Evolutionary conservation across 2,888 invertebrate genomes (phyloP), one percentile per base, ranked within the genome.

Genomic region (Drosophila algonquin): DNA sequence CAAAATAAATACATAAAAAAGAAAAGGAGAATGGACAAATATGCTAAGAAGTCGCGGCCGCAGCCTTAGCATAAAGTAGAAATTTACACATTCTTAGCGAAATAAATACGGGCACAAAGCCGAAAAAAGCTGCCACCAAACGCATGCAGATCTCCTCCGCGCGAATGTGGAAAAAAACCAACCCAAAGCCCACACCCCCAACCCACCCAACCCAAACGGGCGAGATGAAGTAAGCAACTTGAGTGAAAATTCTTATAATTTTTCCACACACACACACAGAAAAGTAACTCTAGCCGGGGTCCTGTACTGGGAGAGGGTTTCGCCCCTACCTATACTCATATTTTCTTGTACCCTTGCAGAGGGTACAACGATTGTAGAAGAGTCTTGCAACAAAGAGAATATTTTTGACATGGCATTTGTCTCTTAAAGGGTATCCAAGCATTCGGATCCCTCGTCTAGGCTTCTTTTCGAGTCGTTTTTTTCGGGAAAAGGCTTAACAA

Each of bases 41-140:
- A 83, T 83, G 86, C 80, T 72, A 83, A 83, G 88, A 83, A 87
- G 88, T 83, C 83, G 80, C 75, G 78, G 74, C 86, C 87, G 70
- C 88, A 72, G 83, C 68, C 70, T 72, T 82, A 72, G 80, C 84
- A 85, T 89, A 89, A 85, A 85, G 85, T 78, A 87, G 76, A 89
- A 85, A 85, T 85, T 89, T 89, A 89, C 85, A 85, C 85, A 85
- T 85, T 85, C 85, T 87, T 85, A 89, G 81, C 74, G 62, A 88
- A 83, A 83, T 87, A 83, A 87, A 83, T 81, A 82, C 85, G 85
- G 57, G 76, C 73, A 68, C 73, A 76, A 80, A 61, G 58, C 60
- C 35, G 45, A 56, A 63, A 53, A 62, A 57, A 62, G 47, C 30
- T 56, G 50, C 44, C 53, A 62, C 69, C 63, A 51, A 65, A 64